These are phyloP conservation scores for Dicyrtoma fusca DNA, from an alignment of 2,888 invertebrate genomes.

Conservation along the genomic window DNA sequence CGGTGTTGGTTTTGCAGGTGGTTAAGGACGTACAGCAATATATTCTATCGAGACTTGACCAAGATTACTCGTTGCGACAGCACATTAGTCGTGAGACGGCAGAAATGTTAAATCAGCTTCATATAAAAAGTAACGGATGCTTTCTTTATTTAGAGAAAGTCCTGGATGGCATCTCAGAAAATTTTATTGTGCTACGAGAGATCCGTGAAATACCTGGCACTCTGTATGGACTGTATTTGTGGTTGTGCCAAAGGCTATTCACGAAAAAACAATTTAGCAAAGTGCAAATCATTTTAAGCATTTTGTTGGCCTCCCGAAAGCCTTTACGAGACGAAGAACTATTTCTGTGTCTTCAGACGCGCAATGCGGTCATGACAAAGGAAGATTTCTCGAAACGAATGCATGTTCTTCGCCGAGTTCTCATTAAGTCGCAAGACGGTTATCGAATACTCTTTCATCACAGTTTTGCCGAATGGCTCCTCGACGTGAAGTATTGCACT, in stretches of 20 bases:
- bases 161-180: conserved; percentile 88
- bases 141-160: conserved; percentile 85
- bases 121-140: conserved; percentile 95
- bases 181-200: conserved; percentile 86
- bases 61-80: conserved; percentile 82
- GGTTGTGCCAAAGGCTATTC: conserved; percentile 91
- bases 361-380: conserved; percentile 74
- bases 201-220: conserved; percentile 94
- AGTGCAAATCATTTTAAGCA: conserved; percentile 81
- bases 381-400: conserved; percentile 81
- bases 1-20: conserved; percentile 63
- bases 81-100: conserved; percentile 90
- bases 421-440: conserved; percentile 59
- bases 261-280: conserved; percentile 85
- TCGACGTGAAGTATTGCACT: conserved; percentile 97
- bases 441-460: conserved; percentile 83
- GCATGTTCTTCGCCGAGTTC: conserved; percentile 72
- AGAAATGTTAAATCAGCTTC: conserved; percentile 89
- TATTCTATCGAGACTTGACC: conserved; percentile 84
- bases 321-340: conserved; percentile 81
- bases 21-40: conserved; percentile 95
- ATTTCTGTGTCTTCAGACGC: conserved; percentile 78
- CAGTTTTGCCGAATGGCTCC: conserved; percentile 91
- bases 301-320: conserved; percentile 82
- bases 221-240: conserved; percentile 89